These are phyloP conservation scores for Poecilia gillii DNA, from an alignment of 2,797 vertebrate species.

Conservation along the genomic window DNA sequence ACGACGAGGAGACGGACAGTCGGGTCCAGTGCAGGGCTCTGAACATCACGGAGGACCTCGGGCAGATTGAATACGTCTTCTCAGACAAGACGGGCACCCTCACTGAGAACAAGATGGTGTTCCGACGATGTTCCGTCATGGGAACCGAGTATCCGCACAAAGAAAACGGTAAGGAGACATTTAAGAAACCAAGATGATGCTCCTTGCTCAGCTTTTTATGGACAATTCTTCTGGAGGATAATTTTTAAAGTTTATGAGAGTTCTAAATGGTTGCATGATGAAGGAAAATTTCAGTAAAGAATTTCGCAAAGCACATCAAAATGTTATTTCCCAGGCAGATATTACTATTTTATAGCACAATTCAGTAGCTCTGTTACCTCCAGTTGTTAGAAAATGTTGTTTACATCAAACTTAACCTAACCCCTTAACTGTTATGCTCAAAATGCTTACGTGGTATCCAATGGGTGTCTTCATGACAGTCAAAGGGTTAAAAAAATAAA, in stretches of 20 bases:
- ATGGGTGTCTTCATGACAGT: no score
- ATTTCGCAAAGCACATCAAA: neutral
- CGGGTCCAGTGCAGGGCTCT: slow-evolving; percentile 89
- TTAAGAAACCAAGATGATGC: neutral
- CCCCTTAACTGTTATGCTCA: no score
- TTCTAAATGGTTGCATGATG: neutral
- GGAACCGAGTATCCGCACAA: slow-evolving; percentile 92
- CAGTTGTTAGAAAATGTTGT: no score
- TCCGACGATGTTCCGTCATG: slow-evolving; percentile 89
- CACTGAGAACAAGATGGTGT: slow-evolving; percentile 98
- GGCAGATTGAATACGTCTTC: slow-evolving; percentile 94
- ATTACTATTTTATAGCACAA: no score
- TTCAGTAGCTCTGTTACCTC: no score
- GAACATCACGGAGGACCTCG: slow-evolving; percentile 96
- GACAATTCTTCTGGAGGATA: neutral
- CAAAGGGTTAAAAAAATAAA: no score
- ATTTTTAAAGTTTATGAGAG: neutral
- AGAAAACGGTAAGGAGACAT: slow-evolving; percentile 86
- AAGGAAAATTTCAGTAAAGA: neutral
- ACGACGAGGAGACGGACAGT: slow-evolving; percentile 85
- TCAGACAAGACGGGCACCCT: slow-evolving; percentile 97
- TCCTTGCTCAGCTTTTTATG: neutral
- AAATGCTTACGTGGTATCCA: no score
- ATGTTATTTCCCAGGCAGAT: no score
- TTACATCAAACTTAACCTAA: no score